Conservation (phyloP, 2,888 invertebrate species). For the Aphodius granarius region DNA sequence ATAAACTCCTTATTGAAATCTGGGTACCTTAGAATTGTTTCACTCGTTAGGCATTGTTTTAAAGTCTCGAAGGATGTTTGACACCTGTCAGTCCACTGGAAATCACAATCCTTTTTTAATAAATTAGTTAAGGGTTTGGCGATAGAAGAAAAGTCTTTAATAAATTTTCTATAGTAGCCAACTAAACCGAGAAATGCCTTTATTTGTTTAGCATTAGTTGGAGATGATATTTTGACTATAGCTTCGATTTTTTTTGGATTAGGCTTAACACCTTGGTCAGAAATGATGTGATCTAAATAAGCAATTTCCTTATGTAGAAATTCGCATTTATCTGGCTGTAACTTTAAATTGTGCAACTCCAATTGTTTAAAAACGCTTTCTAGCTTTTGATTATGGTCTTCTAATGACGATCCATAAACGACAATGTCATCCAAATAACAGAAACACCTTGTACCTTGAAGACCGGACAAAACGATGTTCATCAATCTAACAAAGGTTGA, state of each 20-base stretch:
- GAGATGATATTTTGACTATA: conserved; percentile 26
- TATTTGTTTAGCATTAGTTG: conserved; percentile 26
- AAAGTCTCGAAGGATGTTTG: neutral
- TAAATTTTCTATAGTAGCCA: conserved; percentile 22
- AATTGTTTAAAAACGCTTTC: conserved; percentile 41
- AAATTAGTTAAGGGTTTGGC: conserved; percentile 19
- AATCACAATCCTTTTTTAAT: neutral
- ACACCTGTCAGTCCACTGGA: neutral
- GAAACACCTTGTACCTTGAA: conserved; percentile 29
- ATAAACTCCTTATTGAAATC: conserved; percentile 29
- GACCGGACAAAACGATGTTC: conserved; percentile 37
- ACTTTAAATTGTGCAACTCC: conserved; percentile 29
- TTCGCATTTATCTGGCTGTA: conserved; percentile 38
- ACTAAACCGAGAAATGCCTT: conserved; percentile 22
- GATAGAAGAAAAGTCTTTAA: conserved; percentile 21
- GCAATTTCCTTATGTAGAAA: conserved; percentile 34
- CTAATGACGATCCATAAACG: conserved; percentile 25
- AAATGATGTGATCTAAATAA: conserved; percentile 36
- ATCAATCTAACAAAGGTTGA: conserved; percentile 48
- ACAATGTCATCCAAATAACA: conserved; percentile 42
- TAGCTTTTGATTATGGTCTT: conserved; percentile 37
- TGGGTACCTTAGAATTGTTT: conserved; percentile 26
- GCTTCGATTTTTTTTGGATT: too few relatives aligned
- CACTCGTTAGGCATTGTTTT: conserved; percentile 22
- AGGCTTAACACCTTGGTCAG: conserved; percentile 27